These are phyloP conservation scores for Eumerus sabulonum DNA, from an alignment of 2,888 invertebrate species.

Conservation along the genomic window DNA sequence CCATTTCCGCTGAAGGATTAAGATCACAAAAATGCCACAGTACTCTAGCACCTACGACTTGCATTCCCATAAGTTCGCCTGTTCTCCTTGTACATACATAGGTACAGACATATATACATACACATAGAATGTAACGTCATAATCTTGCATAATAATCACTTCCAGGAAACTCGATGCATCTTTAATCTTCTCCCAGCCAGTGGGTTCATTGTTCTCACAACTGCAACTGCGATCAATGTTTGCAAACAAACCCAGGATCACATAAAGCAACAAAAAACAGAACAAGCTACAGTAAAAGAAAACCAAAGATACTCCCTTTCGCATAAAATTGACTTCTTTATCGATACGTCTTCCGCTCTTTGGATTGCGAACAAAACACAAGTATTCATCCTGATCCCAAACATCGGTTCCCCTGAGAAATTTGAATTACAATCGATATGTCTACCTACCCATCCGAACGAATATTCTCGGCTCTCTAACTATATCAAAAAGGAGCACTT, in stretches of 20 bases:
- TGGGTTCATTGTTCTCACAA: constrained; percentile 65
- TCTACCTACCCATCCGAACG: constrained; percentile 32
- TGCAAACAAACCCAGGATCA: constrained; percentile 58
- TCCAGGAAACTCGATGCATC: constrained; percentile 62
- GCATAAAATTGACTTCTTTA: constrained; percentile 69
- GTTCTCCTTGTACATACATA: too few relatives aligned
- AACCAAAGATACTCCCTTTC: constrained; percentile 55
- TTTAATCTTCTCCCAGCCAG: constrained; percentile 22
- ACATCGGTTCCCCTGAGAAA: constrained; percentile 46
- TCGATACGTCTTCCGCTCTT: constrained; percentile 60
- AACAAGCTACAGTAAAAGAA: constrained; percentile 37
- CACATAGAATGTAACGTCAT: constrained; percentile 31
- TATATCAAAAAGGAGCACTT: constrained; percentile 35
- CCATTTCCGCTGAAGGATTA: too few relatives aligned
- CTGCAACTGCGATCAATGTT: constrained; percentile 56
- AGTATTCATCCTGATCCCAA: constrained; percentile 34
- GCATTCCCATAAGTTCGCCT: too few relatives aligned
- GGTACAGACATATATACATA: too few relatives aligned
- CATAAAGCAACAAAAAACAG: background rate
- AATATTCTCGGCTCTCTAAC: constrained; percentile 41
- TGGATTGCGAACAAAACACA: constrained; percentile 38
- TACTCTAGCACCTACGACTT: too few relatives aligned
- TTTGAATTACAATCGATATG: constrained; percentile 68
- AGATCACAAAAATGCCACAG: too few relatives aligned
- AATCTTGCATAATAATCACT: constrained; percentile 68